These are phyloP conservation scores for Drosophila lowei DNA, from an alignment of 1,140 invertebrate genomes.

Conservation along the genomic window DNA sequence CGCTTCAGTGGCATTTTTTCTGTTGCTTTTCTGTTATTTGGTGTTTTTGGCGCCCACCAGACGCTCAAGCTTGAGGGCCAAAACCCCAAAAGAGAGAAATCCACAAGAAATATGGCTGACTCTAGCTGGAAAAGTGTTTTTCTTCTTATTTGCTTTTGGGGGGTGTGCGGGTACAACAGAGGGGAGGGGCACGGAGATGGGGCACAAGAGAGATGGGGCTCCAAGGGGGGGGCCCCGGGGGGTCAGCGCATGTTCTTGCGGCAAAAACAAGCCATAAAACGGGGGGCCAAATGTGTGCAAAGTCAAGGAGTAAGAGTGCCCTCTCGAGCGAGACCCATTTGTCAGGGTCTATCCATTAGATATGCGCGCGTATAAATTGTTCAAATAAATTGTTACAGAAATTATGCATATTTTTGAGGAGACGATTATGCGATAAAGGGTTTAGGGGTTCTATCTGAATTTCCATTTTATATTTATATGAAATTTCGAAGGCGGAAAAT, in stretches of 20 bases:
- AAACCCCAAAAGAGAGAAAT: constrained; percentile 21
- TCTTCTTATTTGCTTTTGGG: constrained; percentile 4
- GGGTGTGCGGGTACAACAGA: not conserved
- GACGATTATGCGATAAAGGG: constrained; percentile 10
- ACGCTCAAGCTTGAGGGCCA: constrained; percentile 13
- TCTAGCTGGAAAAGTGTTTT: constrained; percentile 38
- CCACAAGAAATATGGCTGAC: constrained; percentile 32
- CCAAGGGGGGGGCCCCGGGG: not conserved
- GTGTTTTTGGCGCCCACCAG: constrained; percentile 21
- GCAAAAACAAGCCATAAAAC: constrained; percentile 52
- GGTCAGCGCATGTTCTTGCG: constrained; percentile 3
- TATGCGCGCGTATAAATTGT: constrained; percentile 6
- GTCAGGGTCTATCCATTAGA: constrained; percentile 16
- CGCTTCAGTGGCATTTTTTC: constrained; percentile 17
- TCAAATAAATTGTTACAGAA: constrained; percentile 23
- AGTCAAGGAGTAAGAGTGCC: constrained; percentile 32
- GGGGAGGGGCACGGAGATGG: too few species aligned
- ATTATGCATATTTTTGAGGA: constrained; percentile 22
- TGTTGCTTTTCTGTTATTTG: constrained; percentile 1
- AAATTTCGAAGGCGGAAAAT: too few species aligned
- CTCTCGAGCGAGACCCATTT: too few species aligned
- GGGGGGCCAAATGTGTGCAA: constrained; percentile 10
- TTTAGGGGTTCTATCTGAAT: too few species aligned
- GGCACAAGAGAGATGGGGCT: too few species aligned
- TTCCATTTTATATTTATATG: too few species aligned